These are phyloP conservation scores for Lagopus leucura DNA, from an alignment of 2,113 vertebrate genomes.

Conservation along the genomic window DNA sequence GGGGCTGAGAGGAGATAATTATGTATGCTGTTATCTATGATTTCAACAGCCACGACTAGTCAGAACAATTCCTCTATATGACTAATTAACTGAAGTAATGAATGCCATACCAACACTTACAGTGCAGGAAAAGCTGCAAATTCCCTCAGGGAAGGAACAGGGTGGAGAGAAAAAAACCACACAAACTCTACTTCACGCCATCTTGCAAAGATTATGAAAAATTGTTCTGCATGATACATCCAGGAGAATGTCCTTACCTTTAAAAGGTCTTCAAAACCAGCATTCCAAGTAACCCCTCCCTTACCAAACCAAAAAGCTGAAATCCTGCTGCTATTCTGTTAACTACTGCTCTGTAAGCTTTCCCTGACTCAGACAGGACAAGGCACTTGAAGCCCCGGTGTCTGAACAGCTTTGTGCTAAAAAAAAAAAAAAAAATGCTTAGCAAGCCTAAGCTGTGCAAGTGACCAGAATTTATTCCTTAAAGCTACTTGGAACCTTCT, in stretches of 20 bases:
- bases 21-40: neutral
- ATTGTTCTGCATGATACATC: neutral
- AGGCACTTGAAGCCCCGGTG: neutral
- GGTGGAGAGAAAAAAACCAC: constrained; percentile 27
- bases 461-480: neutral
- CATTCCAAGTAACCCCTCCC: neutral
- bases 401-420: neutral
- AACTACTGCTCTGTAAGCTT: neutral
- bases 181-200: constrained; percentile 37
- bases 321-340: neutral
- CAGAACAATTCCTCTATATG: constrained; percentile 66
- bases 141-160: constrained; percentile 64
- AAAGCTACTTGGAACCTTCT: neutral
- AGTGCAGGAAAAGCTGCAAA: constrained; percentile 41
- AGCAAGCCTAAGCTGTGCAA: neutral
- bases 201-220: neutral
- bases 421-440: neutral
- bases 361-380: neutral
- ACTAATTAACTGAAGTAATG: constrained; percentile 68
- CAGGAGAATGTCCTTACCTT: rapidly evolving
- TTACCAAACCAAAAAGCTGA: neutral
- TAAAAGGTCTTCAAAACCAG: neutral
- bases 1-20: neutral
- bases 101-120: constrained; percentile 42
- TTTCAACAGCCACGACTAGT: constrained; percentile 67